A percentile compares a stretch with the other conserved stretches of the same genome.
These are phyloP conservation scores for Xestia rhomboidea DNA, from an alignment of 2,888 invertebrate genomes.

Conservation along the genomic window DNA sequence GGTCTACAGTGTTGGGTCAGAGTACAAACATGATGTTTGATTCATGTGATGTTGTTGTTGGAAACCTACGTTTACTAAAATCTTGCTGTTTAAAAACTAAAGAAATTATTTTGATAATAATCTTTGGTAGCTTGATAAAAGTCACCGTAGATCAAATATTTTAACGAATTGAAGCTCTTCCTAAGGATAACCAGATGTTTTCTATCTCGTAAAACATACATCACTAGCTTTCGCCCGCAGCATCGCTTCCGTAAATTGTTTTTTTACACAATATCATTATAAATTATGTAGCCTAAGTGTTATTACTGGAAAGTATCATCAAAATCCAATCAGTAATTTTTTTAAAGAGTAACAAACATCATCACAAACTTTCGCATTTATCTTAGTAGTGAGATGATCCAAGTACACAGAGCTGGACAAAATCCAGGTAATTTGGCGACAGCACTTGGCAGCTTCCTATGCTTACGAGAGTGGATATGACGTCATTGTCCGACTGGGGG, in stretches of 20 bases:
- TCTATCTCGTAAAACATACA: not conserved
- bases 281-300: not conserved
- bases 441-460: slow-evolving; percentile 23
- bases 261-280: not conserved
- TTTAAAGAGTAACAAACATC: not conserved
- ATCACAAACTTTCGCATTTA: not conserved
- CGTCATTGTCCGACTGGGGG: slow-evolving; percentile 8
- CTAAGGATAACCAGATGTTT: not conserved
- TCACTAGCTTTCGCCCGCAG: not conserved
- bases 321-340: not conserved
- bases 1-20: not conserved
- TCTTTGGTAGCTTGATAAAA: not conserved
- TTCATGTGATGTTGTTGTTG: not conserved
- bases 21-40: not conserved
- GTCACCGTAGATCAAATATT: not conserved
- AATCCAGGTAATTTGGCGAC: slow-evolving; percentile 20
- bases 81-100: not conserved
- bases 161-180: no score
- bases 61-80: not conserved
- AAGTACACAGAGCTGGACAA: not conserved
- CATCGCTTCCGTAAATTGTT: not conserved
- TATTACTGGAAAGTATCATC: not conserved
- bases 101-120: not conserved
- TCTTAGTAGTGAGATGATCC: not conserved
- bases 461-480: slow-evolving; percentile 17